Conservation (phyloP, 2,797 vertebrate genomes). For the Notolepis coatsorum region DNA sequence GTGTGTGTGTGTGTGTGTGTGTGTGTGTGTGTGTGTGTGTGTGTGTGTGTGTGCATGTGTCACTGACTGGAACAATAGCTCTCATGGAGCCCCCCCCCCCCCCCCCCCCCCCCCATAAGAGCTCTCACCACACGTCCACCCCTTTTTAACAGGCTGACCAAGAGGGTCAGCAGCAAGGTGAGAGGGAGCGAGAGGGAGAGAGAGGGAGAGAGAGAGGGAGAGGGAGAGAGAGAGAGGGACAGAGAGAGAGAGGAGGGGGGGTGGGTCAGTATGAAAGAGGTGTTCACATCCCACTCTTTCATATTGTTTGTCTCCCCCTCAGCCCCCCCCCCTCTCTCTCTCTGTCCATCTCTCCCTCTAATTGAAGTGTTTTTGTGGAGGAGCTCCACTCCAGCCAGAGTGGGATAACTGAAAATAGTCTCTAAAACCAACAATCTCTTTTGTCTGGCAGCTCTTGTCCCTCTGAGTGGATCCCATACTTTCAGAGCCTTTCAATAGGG, state of each 20-base stretch:
- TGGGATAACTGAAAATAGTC: conserved; percentile 94
- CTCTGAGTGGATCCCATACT: conserved; percentile 75
- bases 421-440: conserved; percentile 87
- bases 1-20: not conserved
- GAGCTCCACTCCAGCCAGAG: conserved; percentile 90
- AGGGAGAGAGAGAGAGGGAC: not conserved
- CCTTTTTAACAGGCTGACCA: conserved; percentile 77
- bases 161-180: conserved; percentile 98
- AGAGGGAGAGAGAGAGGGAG: conserved; percentile 75
- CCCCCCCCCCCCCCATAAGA: too few species aligned
- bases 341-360: conserved; percentile 74
- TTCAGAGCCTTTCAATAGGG: conserved; percentile 67
- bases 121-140: conserved; percentile 80
- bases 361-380: conserved; percentile 99
- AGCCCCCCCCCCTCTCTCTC: conserved; percentile 62
- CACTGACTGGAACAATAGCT: conserved; percentile 95
- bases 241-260: conserved; percentile 11
- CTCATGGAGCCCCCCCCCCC: conserved; percentile 92
- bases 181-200: conserved; percentile 92
- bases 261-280: conserved; percentile 7
- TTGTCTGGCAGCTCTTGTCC: conserved; percentile 74
- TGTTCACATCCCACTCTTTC: conserved; percentile 76
- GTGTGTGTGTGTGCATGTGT: conserved; percentile 52
- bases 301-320: conserved; percentile 87
- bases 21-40: conserved; percentile 18